These are phyloP conservation scores for Polypterus senegalus DNA, from an alignment of 2,113 vertebrate species.

Conservation along the genomic window DNA sequence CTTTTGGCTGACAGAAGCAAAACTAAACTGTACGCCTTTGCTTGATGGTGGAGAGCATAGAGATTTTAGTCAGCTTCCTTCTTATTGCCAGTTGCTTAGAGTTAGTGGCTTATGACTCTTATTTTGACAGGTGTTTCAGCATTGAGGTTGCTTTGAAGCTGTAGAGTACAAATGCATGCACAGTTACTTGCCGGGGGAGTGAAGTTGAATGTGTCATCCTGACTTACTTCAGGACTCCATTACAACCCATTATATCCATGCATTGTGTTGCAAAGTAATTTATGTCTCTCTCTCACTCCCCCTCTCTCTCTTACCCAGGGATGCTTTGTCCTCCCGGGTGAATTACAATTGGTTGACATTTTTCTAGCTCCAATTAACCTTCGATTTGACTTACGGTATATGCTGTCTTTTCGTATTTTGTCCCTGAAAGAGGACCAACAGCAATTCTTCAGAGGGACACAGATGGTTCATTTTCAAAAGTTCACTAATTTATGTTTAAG, in stretches of 20 bases:
- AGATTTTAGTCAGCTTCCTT: too few species aligned
- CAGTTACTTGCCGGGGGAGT: conserved; percentile 27
- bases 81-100: too few species aligned
- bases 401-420: conserved; percentile 47
- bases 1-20: too few species aligned
- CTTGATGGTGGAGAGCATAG: too few species aligned
- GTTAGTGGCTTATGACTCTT: too few species aligned
- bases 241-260: conserved; percentile 34
- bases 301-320: conserved; percentile 33
- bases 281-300: conserved; percentile 6
- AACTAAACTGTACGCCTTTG: too few species aligned
- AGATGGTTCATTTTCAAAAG: conserved; percentile 25
- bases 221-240: conserved; percentile 42
- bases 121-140: too few species aligned
- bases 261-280: conserved; percentile 36
- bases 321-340: conserved; percentile 43
- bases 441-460: conserved; percentile 18
- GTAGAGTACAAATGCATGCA: conserved; percentile 16
- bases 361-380: conserved; percentile 55
- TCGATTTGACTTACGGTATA: conserved; percentile 51
- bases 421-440: conserved; percentile 26
- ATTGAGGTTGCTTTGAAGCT: too few species aligned
- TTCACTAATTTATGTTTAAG: not conserved
- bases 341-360: conserved; percentile 55
- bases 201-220: conserved; percentile 42